These are phyloP conservation scores for Melanargia galathea DNA, from an alignment of 2,888 invertebrate species.

Conservation along the genomic window DNA sequence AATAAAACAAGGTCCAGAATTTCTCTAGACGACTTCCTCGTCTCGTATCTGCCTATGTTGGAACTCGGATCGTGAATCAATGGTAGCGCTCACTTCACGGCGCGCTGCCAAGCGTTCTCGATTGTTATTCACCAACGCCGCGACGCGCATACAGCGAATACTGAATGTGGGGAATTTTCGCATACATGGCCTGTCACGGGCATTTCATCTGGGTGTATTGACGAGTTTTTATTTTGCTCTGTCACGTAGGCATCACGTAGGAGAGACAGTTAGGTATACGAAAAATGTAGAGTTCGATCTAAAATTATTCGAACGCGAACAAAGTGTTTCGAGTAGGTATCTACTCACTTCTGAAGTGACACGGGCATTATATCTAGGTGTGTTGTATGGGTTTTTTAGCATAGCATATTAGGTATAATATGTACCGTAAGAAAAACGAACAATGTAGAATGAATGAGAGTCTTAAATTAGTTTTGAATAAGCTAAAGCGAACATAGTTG, in stretches of 20 bases:
- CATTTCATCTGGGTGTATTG: conserved; percentile 28
- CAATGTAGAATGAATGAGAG: no score
- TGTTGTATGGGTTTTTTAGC: no score
- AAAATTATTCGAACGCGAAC: neutral
- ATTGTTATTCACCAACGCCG: conserved; percentile 73
- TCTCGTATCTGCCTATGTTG: neutral
- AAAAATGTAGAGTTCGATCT: neutral
- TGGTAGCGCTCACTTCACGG: conserved; percentile 59
- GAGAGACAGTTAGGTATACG: conserved; percentile 1
- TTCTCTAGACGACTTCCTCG: conserved; percentile 8
- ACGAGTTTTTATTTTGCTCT: conserved; percentile 26
- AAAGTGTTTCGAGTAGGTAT: no score
- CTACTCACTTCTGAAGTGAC: no score
- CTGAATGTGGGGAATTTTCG: conserved; percentile 76
- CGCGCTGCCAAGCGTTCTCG: conserved; percentile 65
- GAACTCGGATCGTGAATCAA: conserved; percentile 36
- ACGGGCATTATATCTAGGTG: no score
- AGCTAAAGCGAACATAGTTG: no score
- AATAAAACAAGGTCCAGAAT: conserved; percentile 9
- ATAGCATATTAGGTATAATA: no score
- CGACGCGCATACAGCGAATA: conserved; percentile 70
- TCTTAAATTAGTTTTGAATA: neutral
- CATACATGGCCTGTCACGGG: conserved; percentile 46
- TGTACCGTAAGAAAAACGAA: no score
- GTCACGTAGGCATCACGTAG: conserved; percentile 7